Percentiles rank a stretch among this genome's conserved stretches.
Evolutionary conservation across 2,888 invertebrate genomes (phyloP).

Genomic region (Pediacus dermestoides): DNA sequence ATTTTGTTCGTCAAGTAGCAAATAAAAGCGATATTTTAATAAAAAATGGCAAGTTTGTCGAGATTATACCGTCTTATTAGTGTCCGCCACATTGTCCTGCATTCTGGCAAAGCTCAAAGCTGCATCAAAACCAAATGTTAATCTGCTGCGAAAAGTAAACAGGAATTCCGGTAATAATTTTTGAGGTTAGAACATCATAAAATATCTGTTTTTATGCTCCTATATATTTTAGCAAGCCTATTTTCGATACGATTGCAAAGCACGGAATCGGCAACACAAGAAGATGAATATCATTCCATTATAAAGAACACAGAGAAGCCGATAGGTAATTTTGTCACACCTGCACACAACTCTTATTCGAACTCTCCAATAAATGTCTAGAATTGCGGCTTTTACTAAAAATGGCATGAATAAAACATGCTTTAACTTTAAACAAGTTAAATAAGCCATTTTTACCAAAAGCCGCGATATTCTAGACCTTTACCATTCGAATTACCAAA

Average conservation of each 20-base stretch:
- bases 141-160: constrained; percentile 3
- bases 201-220: constrained; percentile 9
- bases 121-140: constrained; percentile 10
- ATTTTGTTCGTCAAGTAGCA: too few species aligned
- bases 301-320: constrained; percentile 60
- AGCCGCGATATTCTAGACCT: too few species aligned
- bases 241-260: constrained; percentile 20
- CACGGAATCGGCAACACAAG: constrained; percentile 41
- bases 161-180: constrained; percentile 17
- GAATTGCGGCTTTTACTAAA: too few species aligned
- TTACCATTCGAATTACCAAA: too few species aligned
- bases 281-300: constrained; percentile 56
- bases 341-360: constrained; percentile 8
- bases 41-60: constrained; percentile 29
- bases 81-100: constrained; percentile 14
- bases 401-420: constrained; percentile 7
- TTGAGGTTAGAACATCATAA: constrained; percentile 18
- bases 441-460: too few species aligned
- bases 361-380: too few species aligned
- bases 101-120: constrained; percentile 21
- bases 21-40: too few species aligned
- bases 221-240: constrained; percentile 14
- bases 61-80: constrained; percentile 26
- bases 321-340: constrained; percentile 54
- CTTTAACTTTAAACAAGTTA: too few species aligned